phyloP scores from a whole-genome alignment of 2,113 vertebrate genomes.

The Eptesicus fuscus region DNA sequence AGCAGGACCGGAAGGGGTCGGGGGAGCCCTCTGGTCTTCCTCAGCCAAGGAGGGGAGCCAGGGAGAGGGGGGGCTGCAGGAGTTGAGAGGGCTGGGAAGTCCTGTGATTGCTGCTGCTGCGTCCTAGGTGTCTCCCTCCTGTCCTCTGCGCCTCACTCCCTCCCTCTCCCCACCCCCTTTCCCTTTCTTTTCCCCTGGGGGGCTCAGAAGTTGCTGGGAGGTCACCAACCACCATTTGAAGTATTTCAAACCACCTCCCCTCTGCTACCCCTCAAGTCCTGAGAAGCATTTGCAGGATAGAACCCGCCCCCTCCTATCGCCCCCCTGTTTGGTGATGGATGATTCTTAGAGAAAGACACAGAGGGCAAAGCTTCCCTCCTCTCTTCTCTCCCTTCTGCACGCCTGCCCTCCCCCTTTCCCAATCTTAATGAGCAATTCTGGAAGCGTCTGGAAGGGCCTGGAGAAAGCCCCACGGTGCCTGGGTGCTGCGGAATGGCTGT shows the following conservation, averaged over 20 bases:
- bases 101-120: neutral
- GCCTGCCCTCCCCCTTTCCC: neutral
- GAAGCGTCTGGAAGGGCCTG: constrained; percentile 71
- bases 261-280: neutral
- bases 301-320: neutral
- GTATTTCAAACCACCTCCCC: constrained; percentile 17
- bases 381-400: neutral
- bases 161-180: neutral
- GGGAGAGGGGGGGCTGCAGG: constrained; percentile 24
- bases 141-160: neutral
- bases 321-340: neutral
- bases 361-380: neutral
- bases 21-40: neutral
- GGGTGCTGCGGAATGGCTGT: neutral
- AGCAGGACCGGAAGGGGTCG: neutral
- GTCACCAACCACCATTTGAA: constrained; percentile 24
- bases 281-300: neutral
- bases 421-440: constrained; percentile 50
- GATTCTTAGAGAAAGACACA: neutral
- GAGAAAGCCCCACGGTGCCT: neutral
- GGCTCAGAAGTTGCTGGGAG: constrained; percentile 63
- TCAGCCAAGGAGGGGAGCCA: neutral
- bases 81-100: constrained; percentile 25
- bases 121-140: neutral
- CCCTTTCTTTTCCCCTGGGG: constrained; percentile 15